A percentile compares a stretch with the other conserved stretches of the same genome.
These are phyloP conservation scores for Yponomeuta sedellus DNA, from an alignment of 2,888 invertebrate species.

Conservation along the genomic window DNA sequence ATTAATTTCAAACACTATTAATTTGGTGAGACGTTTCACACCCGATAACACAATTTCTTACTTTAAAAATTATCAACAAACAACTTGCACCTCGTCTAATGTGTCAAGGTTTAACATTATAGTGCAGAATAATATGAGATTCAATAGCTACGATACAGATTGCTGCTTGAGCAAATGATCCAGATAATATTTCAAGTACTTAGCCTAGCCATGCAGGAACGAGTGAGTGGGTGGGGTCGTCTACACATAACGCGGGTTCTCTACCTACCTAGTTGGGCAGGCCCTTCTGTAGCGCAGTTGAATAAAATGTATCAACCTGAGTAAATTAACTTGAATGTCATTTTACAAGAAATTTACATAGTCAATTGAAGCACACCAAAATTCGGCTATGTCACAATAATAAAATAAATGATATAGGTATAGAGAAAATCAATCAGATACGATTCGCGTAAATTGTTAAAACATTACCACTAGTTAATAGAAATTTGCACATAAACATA, in stretches of 20 bases:
- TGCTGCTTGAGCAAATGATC: constrained; percentile 74
- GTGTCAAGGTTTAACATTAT: constrained; percentile 49
- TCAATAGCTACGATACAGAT: constrained; percentile 65
- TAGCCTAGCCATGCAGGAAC: constrained; percentile 53
- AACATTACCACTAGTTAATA: constrained; percentile 41
- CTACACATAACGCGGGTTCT: constrained; percentile 42
- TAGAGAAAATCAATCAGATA: constrained; percentile 27
- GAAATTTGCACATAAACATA: constrained; percentile 55
- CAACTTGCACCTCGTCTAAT: constrained; percentile 68
- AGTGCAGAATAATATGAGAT: constrained; percentile 68
- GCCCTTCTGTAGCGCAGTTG: constrained; percentile 51
- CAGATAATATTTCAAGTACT: constrained; percentile 38
- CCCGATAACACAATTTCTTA: constrained; percentile 74
- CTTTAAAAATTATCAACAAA: constrained; percentile 75
- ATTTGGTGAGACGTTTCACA: constrained; percentile 68
- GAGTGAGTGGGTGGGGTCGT: constrained; percentile 52
- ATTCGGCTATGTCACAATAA: constrained; percentile 50
- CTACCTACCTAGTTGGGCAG: constrained; percentile 36
- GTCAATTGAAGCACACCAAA: constrained; percentile 56
- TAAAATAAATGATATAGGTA: constrained; percentile 32
- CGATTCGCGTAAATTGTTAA: constrained; percentile 35
- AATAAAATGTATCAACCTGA: constrained; percentile 59
- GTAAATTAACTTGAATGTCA: constrained; percentile 63
- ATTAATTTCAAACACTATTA: constrained; percentile 74
- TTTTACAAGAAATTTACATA: constrained; percentile 62